These are phyloP conservation scores for Embidobia sp. DNA, from an alignment of 2,888 invertebrate species.

Conservation along the genomic window DNA sequence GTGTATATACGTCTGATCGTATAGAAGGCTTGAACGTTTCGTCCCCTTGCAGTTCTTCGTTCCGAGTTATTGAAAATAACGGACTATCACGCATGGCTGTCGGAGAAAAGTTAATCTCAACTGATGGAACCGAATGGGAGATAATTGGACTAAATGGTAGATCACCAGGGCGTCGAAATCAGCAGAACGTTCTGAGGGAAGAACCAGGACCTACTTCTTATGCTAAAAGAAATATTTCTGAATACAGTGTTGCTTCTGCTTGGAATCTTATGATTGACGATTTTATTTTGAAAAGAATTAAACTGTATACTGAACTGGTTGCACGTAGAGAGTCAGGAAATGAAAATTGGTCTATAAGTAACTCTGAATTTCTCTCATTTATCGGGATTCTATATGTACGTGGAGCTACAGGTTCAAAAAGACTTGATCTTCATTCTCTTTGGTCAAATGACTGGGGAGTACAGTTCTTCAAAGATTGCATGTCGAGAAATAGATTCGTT, in stretches of 20 bases:
- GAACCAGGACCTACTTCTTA: constrained; percentile 4
- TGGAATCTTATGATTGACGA: constrained; percentile 48
- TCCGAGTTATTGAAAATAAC: neutral
- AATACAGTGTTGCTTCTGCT: constrained; percentile 2
- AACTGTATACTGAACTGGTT: constrained; percentile 64
- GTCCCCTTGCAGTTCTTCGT: neutral
- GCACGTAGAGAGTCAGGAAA: constrained; percentile 30
- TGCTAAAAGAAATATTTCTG: constrained; percentile 16
- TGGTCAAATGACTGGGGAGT: constrained; percentile 24
- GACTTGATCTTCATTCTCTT: constrained; percentile 28
- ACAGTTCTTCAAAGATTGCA: constrained; percentile 10
- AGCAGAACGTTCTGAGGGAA: constrained; percentile 16
- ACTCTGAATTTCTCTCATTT: constrained; percentile 52
- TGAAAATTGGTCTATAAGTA: neutral
- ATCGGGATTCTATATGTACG: constrained; percentile 68
- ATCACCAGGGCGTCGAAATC: neutral
- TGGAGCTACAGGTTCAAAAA: constrained; percentile 58
- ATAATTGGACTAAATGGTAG: neutral
- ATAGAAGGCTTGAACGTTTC: neutral
- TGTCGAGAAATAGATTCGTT: constrained; percentile 4
- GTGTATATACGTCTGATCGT: neutral
- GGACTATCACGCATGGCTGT: neutral
- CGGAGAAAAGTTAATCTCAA: neutral
- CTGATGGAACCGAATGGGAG: constrained; percentile 14
- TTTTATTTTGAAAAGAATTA: constrained; percentile 58